Percentiles rank a stretch among this genome's conserved stretches.
Conservation (phyloP, 2,888 invertebrate genomes). For the Eugnorisma glareosa region DNA sequence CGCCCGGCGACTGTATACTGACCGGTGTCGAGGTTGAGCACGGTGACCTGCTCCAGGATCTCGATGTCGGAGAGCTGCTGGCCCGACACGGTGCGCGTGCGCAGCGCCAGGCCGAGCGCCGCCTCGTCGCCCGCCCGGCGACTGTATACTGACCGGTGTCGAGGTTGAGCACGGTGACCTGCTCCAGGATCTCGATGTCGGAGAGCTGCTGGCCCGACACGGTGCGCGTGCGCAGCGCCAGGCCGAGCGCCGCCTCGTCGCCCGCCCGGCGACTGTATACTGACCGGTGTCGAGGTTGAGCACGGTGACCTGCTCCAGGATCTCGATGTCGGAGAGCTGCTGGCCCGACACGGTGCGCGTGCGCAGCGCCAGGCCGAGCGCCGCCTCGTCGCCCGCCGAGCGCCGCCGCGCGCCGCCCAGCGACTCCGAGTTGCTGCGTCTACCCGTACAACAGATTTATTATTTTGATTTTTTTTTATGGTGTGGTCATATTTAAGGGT, state of each 20-base stretch:
- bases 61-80: conserved; percentile 18
- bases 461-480: too few relatives aligned
- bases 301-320: conserved; percentile 97
- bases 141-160: too few relatives aligned
- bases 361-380: conserved; percentile 91
- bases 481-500: neutral
- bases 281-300: conserved; percentile 93
- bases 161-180: conserved; percentile 95
- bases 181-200: conserved; percentile 98
- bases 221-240: conserved; percentile 93
- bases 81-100: conserved; percentile 1
- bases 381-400: conserved; percentile 95
- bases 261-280: conserved; percentile 72
- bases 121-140: neutral
- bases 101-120: neutral
- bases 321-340: conserved; percentile 97
- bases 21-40: conserved; percentile 30
- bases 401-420: conserved; percentile 92
- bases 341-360: conserved; percentile 97
- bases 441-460: neutral
- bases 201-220: conserved; percentile 96
- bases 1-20: too few relatives aligned
- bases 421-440: conserved; percentile 71
- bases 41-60: conserved; percentile 31
- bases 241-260: conserved; percentile 89